These are phyloP conservation scores for Lepisosteus osseus DNA, from an alignment of 2,113 vertebrate species.

Conservation along the genomic window DNA sequence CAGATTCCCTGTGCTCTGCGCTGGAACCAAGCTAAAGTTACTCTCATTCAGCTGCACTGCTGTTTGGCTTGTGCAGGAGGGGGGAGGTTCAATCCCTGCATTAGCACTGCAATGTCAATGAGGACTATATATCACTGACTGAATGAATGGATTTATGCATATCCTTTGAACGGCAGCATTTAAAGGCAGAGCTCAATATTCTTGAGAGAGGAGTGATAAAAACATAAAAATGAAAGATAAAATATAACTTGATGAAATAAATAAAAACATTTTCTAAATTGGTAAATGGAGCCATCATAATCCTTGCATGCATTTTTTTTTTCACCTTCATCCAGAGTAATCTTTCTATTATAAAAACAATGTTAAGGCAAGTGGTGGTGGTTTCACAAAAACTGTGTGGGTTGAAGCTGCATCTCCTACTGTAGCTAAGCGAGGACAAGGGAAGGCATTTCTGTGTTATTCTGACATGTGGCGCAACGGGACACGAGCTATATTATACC, in stretches of 20 bases:
- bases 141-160: slow-evolving; percentile 43
- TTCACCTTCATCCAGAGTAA: neutral
- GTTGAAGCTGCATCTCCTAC: too few species aligned
- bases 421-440: neutral
- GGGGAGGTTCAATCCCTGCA: slow-evolving; percentile 43
- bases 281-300: slow-evolving; percentile 25
- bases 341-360: too few species aligned
- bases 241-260: neutral
- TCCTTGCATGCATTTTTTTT: slow-evolving; percentile 8
- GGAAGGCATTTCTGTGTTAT: neutral
- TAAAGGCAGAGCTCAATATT: slow-evolving; percentile 39
- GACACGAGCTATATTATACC: neutral
- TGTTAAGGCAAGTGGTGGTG: slow-evolving; percentile 11
- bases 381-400: slow-evolving; percentile 21
- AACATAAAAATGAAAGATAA: slow-evolving; percentile 22
- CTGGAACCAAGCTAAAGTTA: slow-evolving; percentile 21
- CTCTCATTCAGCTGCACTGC: slow-evolving; percentile 13
- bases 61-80: slow-evolving; percentile 28
- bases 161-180: slow-evolving; percentile 37
- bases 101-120: slow-evolving; percentile 61
- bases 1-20: neutral
- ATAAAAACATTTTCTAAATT: slow-evolving; percentile 46
- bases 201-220: slow-evolving; percentile 43
- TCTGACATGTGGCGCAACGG: slow-evolving; percentile 8
- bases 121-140: slow-evolving; percentile 49